phyloP scores from a whole-genome alignment of 2,113 vertebrate genomes.

The Sprattus sprattus region DNA sequence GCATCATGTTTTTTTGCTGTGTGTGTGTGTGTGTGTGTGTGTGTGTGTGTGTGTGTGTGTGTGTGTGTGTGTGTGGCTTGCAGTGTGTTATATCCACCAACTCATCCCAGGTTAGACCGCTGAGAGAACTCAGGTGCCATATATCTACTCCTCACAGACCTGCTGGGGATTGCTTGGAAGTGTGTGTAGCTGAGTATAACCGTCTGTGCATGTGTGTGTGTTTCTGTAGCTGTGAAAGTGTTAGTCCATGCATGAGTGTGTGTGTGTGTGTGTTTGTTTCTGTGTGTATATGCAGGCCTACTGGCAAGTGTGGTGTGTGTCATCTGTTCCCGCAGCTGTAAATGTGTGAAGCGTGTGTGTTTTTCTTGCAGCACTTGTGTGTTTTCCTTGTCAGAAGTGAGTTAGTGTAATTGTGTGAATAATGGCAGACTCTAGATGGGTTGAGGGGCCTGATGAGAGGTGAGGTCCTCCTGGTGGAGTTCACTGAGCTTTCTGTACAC shows the following conservation, averaged over 20 bases:
- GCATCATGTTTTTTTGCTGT: too few species aligned
- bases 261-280: background rate
- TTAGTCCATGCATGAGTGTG: background rate
- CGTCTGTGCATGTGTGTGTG: background rate
- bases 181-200: too few species aligned
- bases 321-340: slow-evolving; percentile 48
- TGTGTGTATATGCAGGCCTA: slow-evolving; percentile 55
- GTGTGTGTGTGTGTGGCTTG: too few species aligned
- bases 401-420: slow-evolving; percentile 71
- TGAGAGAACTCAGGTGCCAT: too few species aligned
- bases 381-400: slow-evolving; percentile 71
- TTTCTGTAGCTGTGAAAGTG: too few species aligned
- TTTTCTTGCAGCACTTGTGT: slow-evolving; percentile 52
- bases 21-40: too few species aligned
- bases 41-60: too few species aligned
- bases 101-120: too few species aligned
- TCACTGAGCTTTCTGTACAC: background rate
- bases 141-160: too few species aligned
- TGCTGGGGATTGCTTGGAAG: too few species aligned
- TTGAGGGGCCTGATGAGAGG: slow-evolving; percentile 61
- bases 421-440: slow-evolving; percentile 63
- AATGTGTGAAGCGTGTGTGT: slow-evolving; percentile 33
- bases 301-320: too few species aligned
- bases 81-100: too few species aligned
- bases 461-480: background rate